Base-by-base conservation (phyloP, 2,888 invertebrate genomes). In the Lydus trimaculatus region DNA sequence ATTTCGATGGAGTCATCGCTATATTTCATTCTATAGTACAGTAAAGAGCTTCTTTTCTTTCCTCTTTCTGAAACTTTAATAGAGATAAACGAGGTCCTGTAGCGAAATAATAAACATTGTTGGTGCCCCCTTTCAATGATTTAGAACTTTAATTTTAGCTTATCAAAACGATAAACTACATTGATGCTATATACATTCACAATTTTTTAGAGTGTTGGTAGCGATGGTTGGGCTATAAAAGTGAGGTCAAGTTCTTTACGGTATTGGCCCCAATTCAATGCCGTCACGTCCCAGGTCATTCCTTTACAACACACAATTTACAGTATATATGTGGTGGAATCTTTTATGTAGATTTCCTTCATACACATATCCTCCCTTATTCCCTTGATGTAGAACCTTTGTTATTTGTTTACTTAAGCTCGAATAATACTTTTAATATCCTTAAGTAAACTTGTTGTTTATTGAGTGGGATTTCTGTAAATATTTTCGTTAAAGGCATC, bases 161-260 rank as follows among this genome's bases (percentile, higher is more conserved):
- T 13, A 52, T 52, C 52, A 25, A 56, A 56, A 56, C 56, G 56
- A 56, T 56, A 56, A n/a, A 56, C 28, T 28, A 56, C 56, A 25
- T 25, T 56, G 25, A 56, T 13, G 23, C 15, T 52, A 20, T 31
- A 31, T 9, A 9, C 48, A 48, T 48, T 48, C 48, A 20, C 20
- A 48, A 17, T 48, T 48, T 23, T 48, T n/a, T n/a, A n/a, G n/a
- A n/a, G n/a, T n/a, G n/a, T n/a, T n/a, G n/a, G n/a, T n/a, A n/a
- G n/a, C n/a, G n/a, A n/a, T n/a, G n/a, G n/a, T n/a, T n/a, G n/a
- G 17, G 5, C 7, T 43, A n/a, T 48, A 48, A 48, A 52, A 23
- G 23, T 23, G 52, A 52, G 52, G 52, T 52, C 52, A 23, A 52
- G 39, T 17, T 17, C 39, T 43, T 17, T 43, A 7, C 39, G 6